Conservation (phyloP, 1,140 invertebrate species). For the Cherax destructor region DNA sequence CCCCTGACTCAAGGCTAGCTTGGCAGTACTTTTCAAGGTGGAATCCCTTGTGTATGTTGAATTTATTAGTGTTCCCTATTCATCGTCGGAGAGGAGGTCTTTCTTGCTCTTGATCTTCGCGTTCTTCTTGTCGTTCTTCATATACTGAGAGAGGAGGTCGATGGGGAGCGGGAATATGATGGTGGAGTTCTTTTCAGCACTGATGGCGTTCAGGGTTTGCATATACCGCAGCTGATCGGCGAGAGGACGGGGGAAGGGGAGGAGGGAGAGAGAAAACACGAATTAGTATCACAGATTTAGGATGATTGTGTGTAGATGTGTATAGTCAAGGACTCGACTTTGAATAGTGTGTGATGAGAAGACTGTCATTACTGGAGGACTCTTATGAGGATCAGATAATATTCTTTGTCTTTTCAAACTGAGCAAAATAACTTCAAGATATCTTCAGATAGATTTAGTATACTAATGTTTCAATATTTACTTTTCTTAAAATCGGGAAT, state of each 20-base stretch:
- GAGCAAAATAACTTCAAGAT: background rate
- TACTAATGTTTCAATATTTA: background rate
- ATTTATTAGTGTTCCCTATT: constrained; percentile 58
- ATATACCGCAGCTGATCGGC: constrained; percentile 83
- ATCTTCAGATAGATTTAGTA: background rate
- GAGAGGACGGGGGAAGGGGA: background rate
- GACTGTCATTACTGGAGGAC: too few relatives aligned
- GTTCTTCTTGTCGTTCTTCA: constrained; percentile 47
- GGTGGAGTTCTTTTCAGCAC: constrained; percentile 97
- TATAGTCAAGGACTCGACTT: background rate
- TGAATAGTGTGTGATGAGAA: background rate
- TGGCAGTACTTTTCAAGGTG: constrained; percentile 63
- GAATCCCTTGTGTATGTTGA: constrained; percentile 62
- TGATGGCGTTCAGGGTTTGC: constrained; percentile 95
- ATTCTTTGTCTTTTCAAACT: background rate
- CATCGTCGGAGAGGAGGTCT: constrained; percentile 56
- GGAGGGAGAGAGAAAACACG: too few relatives aligned
- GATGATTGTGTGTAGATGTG: too few relatives aligned
- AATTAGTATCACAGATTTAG: too few relatives aligned
- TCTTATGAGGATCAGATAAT: background rate
- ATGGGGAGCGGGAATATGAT: constrained; percentile 80
- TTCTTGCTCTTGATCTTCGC: constrained; percentile 58
- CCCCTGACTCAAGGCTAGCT: constrained; percentile 66
- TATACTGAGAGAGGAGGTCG: constrained; percentile 82
- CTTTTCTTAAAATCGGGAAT: too few relatives aligned